A percentile compares a stretch with the other conserved stretches of the same genome.
Evolutionary conservation across 2,888 invertebrate species (phyloP).

Genomic region (Cheilosia pagana): DNA sequence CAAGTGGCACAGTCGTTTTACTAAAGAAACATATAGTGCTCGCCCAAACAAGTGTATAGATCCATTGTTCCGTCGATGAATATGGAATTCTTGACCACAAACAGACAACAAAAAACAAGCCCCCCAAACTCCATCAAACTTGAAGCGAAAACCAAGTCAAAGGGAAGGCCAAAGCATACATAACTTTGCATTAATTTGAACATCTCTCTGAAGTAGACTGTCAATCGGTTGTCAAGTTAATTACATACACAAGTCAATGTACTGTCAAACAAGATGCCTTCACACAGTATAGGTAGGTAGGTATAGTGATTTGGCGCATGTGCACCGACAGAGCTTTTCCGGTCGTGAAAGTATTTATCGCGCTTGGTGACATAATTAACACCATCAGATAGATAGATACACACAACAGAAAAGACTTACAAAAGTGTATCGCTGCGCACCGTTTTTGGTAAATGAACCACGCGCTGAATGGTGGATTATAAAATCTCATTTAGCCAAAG

Average conservation of each 20-base stretch:
- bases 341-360: conserved; percentile 66
- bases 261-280: conserved; percentile 25
- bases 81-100: conserved; percentile 20
- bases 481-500: conserved; percentile 39
- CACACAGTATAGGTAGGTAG: conserved; percentile 18
- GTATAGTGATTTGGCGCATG: conserved; percentile 8
- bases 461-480: conserved; percentile 3
- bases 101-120: conserved; percentile 6
- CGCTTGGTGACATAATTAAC: conserved; percentile 67
- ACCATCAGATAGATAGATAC: conserved; percentile 37
- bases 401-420: background rate
- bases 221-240: conserved; percentile 52
- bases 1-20: conserved; percentile 33
- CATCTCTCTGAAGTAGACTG: conserved; percentile 37
- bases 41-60: conserved; percentile 6
- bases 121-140: conserved; percentile 27
- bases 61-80: conserved; percentile 42
- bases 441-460: conserved; percentile 49
- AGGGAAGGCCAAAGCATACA: background rate
- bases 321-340: conserved; percentile 44
- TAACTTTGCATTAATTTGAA: conserved; percentile 25
- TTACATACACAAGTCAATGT: conserved; percentile 52
- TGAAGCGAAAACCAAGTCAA: conserved; percentile 12
- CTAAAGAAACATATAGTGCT: background rate
- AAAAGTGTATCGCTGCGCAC: conserved; percentile 25